Evolutionary conservation across 2,888 invertebrate genomes (phyloP).

Genomic region (Ectemnius continuus): DNA sequence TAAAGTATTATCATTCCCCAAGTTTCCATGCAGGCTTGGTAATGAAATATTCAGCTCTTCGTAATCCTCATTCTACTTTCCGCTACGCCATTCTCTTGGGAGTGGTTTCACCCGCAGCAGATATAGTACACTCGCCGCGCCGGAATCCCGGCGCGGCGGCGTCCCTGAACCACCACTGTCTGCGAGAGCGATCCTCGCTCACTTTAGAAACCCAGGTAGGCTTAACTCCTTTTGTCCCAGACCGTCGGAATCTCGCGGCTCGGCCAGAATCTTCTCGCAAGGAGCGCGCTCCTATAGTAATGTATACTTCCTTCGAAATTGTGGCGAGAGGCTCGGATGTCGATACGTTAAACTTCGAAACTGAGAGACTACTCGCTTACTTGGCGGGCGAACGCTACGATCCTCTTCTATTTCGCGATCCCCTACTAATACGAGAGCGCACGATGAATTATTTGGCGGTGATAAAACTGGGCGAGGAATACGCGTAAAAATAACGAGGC

Average conservation of each 20-base stretch:
- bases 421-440: neutral
- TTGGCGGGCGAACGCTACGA: neutral
- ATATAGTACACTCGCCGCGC: constrained; percentile 23
- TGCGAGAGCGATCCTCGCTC: neutral
- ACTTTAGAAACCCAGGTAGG: constrained; percentile 8
- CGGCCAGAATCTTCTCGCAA: neutral
- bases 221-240: constrained; percentile 4
- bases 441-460: neutral
- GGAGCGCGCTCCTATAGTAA: neutral
- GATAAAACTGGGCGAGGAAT: too few relatives aligned
- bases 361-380: too few relatives aligned
- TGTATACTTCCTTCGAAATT: neutral
- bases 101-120: constrained; percentile 34
- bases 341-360: neutral
- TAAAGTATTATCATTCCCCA: constrained; percentile 62
- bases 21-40: constrained; percentile 57
- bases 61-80: constrained; percentile 57
- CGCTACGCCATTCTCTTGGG: constrained; percentile 48
- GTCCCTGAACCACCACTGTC: neutral
- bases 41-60: constrained; percentile 63
- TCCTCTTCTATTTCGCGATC: neutral
- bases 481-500: too few relatives aligned
- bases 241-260: neutral
- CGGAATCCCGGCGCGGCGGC: constrained; percentile 8
- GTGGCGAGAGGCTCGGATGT: neutral